These are phyloP conservation scores for Microcebus tavaratra DNA, from an alignment of 2,113 vertebrate genomes.

Conservation along the genomic window DNA sequence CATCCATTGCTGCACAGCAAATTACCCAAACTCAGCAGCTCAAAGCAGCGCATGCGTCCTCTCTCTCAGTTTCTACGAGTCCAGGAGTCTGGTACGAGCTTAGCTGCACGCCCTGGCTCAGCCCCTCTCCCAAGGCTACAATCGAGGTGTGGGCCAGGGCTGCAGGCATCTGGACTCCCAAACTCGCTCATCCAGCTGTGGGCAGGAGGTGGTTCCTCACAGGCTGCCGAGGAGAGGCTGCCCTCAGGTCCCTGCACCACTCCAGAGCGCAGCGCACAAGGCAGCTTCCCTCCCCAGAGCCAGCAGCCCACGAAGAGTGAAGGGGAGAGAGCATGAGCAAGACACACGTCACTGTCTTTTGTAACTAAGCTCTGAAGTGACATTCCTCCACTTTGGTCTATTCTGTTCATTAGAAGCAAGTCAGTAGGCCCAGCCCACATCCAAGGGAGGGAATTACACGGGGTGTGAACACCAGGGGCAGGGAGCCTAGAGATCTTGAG, in stretches of 20 bases:
- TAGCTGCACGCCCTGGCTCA: not conserved
- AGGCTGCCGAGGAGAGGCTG: not conserved
- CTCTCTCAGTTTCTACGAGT: not conserved
- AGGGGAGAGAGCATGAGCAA: not conserved
- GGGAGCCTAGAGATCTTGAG: not conserved
- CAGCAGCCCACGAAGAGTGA: not conserved
- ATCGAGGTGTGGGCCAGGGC: no score
- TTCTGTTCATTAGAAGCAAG: not conserved
- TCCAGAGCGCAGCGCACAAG: not conserved
- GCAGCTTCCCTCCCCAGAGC: not conserved
- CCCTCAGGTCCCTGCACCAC: not conserved
- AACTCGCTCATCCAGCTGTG: rapidly evolving
- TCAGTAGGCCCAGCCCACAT: not conserved
- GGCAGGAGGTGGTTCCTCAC: not conserved
- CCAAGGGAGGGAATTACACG: not conserved
- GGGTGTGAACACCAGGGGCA: not conserved
- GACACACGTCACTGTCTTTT: not conserved
- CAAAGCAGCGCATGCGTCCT: not conserved
- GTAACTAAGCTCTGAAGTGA: not conserved
- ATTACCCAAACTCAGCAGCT: not conserved
- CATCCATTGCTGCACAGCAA: not conserved
- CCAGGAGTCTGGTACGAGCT: not conserved
- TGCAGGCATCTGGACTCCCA: not conserved
- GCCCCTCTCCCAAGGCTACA: not conserved
- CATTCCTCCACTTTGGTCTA: not conserved